Conservation (phyloP, 2,797 vertebrate species). For the Xyrichtys novacula region DNA sequence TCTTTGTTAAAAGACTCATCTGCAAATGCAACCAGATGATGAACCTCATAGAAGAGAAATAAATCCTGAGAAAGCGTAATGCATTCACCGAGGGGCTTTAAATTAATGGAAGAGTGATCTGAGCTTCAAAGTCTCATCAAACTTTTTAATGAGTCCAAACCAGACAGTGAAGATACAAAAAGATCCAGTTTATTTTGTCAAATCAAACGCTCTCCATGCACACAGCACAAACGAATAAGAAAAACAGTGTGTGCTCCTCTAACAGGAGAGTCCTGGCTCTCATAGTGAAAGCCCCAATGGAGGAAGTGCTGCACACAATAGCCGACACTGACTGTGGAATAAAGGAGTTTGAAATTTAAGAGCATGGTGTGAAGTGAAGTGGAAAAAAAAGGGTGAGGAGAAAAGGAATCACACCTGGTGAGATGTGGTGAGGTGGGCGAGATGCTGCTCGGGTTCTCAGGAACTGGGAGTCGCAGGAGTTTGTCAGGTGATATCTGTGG, state of each 20-base stretch:
- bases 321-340: slow-evolving; percentile 64
- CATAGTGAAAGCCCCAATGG: slow-evolving; percentile 51
- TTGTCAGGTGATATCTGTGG: slow-evolving; percentile 65
- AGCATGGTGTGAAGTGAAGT: slow-evolving; percentile 78
- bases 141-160: background rate
- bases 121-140: background rate
- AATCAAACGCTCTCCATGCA: slow-evolving; percentile 11
- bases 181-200: slow-evolving; percentile 2
- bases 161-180: background rate
- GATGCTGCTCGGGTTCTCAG: slow-evolving; percentile 70
- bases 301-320: slow-evolving; percentile 78
- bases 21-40: slow-evolving; percentile 15
- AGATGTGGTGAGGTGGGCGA: slow-evolving; percentile 59
- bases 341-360: slow-evolving; percentile 83
- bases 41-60: slow-evolving; percentile 15
- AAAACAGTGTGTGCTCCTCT: slow-evolving; percentile 46
- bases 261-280: slow-evolving; percentile 53
- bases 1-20: slow-evolving; percentile 2
- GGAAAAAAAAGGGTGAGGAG: slow-evolving; percentile 75
- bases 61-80: background rate
- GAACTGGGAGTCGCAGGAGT: slow-evolving; percentile 64
- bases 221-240: slow-evolving; percentile 30
- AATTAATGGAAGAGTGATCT: background rate
- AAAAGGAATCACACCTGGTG: slow-evolving; percentile 84
- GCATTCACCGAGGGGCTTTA: background rate